These are phyloP conservation scores for Amniataba percoides DNA, from an alignment of 2,797 vertebrate genomes.

Conservation along the genomic window DNA sequence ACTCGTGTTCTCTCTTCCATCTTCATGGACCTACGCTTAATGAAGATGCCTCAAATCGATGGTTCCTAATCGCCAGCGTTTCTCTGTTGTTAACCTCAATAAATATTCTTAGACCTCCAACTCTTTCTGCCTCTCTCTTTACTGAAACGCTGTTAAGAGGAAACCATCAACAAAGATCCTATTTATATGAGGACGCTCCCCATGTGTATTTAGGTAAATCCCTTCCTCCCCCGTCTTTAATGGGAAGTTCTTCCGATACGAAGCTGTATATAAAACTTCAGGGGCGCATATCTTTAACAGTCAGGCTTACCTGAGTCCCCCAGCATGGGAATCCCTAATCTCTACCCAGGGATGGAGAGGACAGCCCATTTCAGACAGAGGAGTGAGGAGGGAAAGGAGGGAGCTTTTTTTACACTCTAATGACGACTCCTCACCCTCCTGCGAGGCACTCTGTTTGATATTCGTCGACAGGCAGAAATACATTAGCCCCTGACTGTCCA, in stretches of 20 bases:
- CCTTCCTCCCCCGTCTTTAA: constrained; percentile 11
- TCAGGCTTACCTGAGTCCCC: constrained; percentile 33
- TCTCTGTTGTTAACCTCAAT: neutral
- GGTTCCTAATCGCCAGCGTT: neutral
- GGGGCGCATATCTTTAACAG: constrained; percentile 22
- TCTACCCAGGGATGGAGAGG: constrained; percentile 43
- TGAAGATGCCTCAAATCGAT: neutral
- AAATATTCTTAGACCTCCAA: neutral
- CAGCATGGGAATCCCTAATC: constrained; percentile 47
- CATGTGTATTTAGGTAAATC: constrained; percentile 6
- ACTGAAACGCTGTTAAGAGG: neutral
- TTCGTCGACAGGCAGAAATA: constrained; percentile 59
- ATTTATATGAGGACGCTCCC: neutral
- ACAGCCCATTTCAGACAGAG: constrained; percentile 26
- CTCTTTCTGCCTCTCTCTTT: neutral
- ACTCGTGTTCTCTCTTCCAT: constrained; percentile 3
- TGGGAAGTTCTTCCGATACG: neutral
- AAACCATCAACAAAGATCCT: neutral
- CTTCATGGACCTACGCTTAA: neutral
- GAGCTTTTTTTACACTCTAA: constrained; percentile 38
- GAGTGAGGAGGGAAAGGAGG: neutral
- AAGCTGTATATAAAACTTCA: constrained; percentile 33
- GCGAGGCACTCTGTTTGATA: constrained; percentile 48
- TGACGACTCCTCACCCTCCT: constrained; percentile 40
- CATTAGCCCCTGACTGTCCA: constrained; percentile 63